Base-by-base conservation (phyloP, 2,888 invertebrate genomes). In the Zelleria hepariella region DNA sequence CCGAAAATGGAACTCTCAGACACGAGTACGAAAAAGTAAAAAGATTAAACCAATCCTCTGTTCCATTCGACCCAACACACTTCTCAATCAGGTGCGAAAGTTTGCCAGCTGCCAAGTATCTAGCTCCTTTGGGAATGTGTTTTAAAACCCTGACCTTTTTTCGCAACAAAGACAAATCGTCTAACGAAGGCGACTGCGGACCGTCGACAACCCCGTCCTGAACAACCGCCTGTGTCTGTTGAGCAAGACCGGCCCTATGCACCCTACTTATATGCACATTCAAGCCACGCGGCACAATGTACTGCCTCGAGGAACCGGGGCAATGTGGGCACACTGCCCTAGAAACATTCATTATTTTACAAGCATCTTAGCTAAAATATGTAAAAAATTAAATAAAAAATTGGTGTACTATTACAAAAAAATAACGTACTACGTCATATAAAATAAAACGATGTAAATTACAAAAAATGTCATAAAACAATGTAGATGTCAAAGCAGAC, bases 91-190 rank as follows among this genome's bases (percentile, higher is more conserved):
- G 18, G 1, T 10, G 10, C 7, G n/a, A 15, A 1, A 62, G 32
- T 52, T 53, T 62, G 0, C 55, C 59, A 8, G 62, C 60, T 3
- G 62, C 62, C 0, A 60, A 23, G 20, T n/a, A 54, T n/a, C 62
- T 58, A 26, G 26, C 26, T 4, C 26, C 48, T 15, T 48, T 48
- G 5, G 18, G 48, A 18, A 48, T 48, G 48, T 48, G 18, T 4
- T 48, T 48, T 7, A 48, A 4, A 5, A 48, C 48, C 5, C 48
- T 3, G 15, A 18, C 18, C 3, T 48, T 48, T n/a, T n/a, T n/a
- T n/a, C n/a, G n/a, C n/a, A n/a, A n/a, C n/a, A n/a, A n/a, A n/a
- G n/a, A n/a, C n/a, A n/a, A n/a, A n/a, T n/a, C n/a, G n/a, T n/a
- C n/a, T n/a, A n/a, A n/a, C n/a, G n/a, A n/a, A n/a, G n/a, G n/a